These are phyloP conservation scores for Noctilio leporinus DNA, from an alignment of 2,113 vertebrate genomes.

Conservation along the genomic window DNA sequence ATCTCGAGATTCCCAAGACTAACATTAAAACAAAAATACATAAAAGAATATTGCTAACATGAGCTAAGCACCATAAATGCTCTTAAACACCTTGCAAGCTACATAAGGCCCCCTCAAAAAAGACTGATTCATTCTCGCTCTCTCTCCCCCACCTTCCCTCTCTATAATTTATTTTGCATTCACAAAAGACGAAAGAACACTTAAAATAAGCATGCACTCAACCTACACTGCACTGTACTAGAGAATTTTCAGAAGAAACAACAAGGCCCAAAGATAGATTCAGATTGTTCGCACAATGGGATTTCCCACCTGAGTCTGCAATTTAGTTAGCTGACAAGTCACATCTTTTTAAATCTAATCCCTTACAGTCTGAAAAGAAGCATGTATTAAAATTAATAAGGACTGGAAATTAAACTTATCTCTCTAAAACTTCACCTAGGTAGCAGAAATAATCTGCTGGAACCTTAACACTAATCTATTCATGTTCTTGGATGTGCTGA, in stretches of 20 bases:
- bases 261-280: not conserved
- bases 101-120: not conserved
- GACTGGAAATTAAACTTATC: not conserved
- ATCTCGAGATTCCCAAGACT: constrained; percentile 24
- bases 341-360: not conserved
- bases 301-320: not conserved
- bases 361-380: not conserved
- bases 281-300: not conserved
- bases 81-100: not conserved
- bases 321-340: not conserved
- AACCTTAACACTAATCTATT: constrained; percentile 6
- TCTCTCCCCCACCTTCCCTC: not conserved
- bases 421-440: not conserved
- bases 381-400: not conserved
- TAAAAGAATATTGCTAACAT: constrained; percentile 7
- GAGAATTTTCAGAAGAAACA: not conserved
- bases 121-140: not conserved
- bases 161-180: not conserved
- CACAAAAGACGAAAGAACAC: not conserved
- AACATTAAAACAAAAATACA: constrained; percentile 43
- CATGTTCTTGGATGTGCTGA: constrained; percentile 2
- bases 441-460: not conserved
- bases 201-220: not conserved
- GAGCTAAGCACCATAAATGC: not conserved
- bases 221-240: not conserved